A percentile compares a stretch with the other conserved stretches of the same genome.
Evolutionary conservation across 2,113 vertebrate species (phyloP).

Genomic region (Brienomyrus longianalis): DNA sequence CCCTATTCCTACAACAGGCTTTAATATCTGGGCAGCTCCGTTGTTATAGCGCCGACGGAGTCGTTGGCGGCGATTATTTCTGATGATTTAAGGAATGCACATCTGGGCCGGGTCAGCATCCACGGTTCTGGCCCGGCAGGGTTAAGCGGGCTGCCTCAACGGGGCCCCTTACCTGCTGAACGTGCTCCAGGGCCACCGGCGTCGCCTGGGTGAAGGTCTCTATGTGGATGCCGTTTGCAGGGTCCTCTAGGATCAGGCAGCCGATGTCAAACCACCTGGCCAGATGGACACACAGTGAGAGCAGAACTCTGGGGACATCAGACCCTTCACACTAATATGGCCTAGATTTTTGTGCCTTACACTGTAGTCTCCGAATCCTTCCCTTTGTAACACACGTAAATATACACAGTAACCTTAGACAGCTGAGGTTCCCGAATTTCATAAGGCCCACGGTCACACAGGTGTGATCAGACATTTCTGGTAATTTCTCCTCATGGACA

Average conservation of each 20-base stretch:
- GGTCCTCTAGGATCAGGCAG: constrained; percentile 89
- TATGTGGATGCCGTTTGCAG: constrained; percentile 70
- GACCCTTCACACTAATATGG: background rate
- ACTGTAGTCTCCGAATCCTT: background rate
- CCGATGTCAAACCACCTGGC: constrained; percentile 94
- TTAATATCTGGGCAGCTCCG: background rate
- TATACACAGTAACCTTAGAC: background rate
- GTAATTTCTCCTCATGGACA: background rate
- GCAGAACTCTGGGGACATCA: background rate
- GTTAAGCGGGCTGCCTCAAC: background rate
- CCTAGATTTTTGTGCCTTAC: background rate
- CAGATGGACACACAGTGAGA: background rate
- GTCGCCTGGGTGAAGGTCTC: constrained; percentile 91
- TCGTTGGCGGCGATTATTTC: background rate
- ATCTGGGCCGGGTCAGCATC: background rate
- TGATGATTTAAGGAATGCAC: background rate
- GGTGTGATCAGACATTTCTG: background rate
- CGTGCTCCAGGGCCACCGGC: constrained; percentile 74
- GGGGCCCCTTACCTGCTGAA: constrained; percentile 73
- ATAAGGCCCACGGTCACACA: background rate
- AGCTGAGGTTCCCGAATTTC: background rate
- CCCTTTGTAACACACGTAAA: background rate
- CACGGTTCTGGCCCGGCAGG: background rate
- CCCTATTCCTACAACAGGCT: background rate
- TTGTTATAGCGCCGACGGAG: background rate